These are phyloP conservation scores for Glareola pratincola DNA, from an alignment of 2,113 vertebrate species.

Conservation along the genomic window DNA sequence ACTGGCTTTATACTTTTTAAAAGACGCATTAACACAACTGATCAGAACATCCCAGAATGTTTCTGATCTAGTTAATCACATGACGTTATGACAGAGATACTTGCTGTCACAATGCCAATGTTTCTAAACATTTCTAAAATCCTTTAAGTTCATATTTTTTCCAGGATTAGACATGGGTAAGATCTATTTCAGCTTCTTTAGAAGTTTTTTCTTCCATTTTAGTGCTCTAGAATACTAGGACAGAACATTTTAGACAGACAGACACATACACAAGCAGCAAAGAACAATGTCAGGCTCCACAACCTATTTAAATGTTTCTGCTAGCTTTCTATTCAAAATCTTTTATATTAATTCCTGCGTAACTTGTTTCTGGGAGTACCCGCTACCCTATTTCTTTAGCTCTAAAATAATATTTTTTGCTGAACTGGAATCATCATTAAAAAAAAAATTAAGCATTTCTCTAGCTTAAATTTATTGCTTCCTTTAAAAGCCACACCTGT, in stretches of 20 bases:
- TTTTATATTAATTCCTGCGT: background rate
- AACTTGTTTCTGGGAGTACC: background rate
- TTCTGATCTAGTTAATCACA: slow-evolving; percentile 47
- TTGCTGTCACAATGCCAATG: slow-evolving; percentile 18
- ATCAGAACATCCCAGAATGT: slow-evolving; percentile 40
- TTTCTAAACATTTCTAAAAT: slow-evolving; percentile 18
- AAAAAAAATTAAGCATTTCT: background rate
- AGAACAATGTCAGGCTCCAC: background rate
- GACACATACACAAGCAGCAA: background rate
- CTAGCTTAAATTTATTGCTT: background rate
- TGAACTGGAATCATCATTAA: background rate
- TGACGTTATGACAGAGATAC: background rate
- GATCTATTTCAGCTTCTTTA: background rate
- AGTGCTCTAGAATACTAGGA: background rate
- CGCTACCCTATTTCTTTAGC: background rate
- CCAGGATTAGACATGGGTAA: background rate
- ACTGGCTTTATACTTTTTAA: slow-evolving; percentile 3
- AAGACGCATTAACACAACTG: slow-evolving; percentile 17
- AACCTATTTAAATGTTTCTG: background rate
- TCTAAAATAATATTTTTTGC: background rate
- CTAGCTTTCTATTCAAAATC: background rate
- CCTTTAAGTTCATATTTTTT: background rate
- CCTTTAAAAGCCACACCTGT: background rate
- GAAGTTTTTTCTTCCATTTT: background rate
- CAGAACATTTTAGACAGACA: background rate